Evolutionary conservation across 2,113 vertebrate genomes (phyloP).

Genomic region (Balaeniceps rex): DNA sequence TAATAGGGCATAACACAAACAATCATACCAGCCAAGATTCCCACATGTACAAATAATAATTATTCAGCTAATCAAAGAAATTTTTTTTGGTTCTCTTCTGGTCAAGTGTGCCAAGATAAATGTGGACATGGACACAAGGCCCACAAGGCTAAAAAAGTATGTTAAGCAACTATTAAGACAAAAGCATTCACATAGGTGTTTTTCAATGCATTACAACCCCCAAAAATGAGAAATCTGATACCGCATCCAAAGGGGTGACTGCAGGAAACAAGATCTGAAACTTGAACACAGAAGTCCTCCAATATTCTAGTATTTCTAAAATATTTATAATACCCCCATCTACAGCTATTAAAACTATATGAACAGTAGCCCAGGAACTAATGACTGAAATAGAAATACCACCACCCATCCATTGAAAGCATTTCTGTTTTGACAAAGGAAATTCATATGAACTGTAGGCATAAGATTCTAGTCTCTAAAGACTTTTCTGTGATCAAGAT

Average conservation of each 20-base stretch:
- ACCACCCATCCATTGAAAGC: not conserved
- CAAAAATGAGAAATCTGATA: not conserved
- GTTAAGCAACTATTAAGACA: not conserved
- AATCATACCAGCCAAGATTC: not conserved
- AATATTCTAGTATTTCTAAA: not conserved
- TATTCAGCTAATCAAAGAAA: not conserved
- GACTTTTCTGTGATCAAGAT: not conserved
- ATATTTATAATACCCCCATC: not conserved
- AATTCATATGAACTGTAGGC: rapidly evolving
- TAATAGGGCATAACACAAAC: not conserved
- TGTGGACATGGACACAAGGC: not conserved
- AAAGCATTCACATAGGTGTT: not conserved
- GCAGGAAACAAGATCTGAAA: not conserved
- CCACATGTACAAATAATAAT: not conserved
- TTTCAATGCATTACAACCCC: not conserved
- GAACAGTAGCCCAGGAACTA: not conserved
- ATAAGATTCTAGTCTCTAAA: not conserved
- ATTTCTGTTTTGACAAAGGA: not conserved
- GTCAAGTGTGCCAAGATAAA: not conserved
- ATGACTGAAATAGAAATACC: not conserved
- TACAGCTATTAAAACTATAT: not conserved
- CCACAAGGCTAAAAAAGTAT: not conserved
- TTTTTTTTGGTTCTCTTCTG: not conserved
- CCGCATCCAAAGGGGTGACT: not conserved
- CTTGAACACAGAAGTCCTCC: not conserved